These are phyloP conservation scores for Tyria jacobaeae DNA, from an alignment of 2,888 invertebrate genomes.

Conservation along the genomic window DNA sequence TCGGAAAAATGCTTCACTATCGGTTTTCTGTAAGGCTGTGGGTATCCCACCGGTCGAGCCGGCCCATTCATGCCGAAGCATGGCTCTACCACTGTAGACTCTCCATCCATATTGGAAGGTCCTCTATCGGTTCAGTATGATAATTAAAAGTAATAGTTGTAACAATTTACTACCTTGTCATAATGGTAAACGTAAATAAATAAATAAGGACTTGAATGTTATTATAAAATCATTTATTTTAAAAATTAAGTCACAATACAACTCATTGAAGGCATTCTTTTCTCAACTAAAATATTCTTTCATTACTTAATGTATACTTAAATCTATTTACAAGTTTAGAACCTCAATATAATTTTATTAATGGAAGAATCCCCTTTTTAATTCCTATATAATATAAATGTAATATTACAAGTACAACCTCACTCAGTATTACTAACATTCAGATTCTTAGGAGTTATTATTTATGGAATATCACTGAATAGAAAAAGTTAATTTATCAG, in stretches of 20 bases:
- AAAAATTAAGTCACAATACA: slow-evolving; percentile 68
- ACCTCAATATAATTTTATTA: slow-evolving; percentile 45
- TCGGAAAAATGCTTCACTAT: too few species aligned
- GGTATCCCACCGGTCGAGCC: too few species aligned
- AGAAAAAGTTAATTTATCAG: slow-evolving; percentile 24
- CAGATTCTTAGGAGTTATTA: slow-evolving; percentile 21
- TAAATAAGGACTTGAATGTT: slow-evolving; percentile 17
- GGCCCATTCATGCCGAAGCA: too few species aligned
- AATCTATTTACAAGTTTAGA: slow-evolving; percentile 61
- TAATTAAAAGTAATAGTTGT: too few species aligned
- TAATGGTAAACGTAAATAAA: neutral
- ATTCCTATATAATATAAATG: slow-evolving; percentile 34
- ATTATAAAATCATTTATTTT: slow-evolving; percentile 59
- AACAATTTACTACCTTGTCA: too few species aligned
- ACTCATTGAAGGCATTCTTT: slow-evolving; percentile 70
- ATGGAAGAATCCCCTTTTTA: slow-evolving; percentile 36
- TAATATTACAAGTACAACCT: slow-evolving; percentile 42
- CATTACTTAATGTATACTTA: slow-evolving; percentile 59
- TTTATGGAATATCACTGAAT: slow-evolving; percentile 7
- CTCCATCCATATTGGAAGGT: too few species aligned
- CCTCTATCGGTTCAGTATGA: too few species aligned
- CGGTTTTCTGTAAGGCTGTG: too few species aligned
- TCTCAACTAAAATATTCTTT: slow-evolving; percentile 60
- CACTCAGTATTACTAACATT: slow-evolving; percentile 30
- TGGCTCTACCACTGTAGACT: too few species aligned